phyloP scores from a whole-genome alignment of 2,113 vertebrate species.

The Motacilla tschutschensis region DNA sequence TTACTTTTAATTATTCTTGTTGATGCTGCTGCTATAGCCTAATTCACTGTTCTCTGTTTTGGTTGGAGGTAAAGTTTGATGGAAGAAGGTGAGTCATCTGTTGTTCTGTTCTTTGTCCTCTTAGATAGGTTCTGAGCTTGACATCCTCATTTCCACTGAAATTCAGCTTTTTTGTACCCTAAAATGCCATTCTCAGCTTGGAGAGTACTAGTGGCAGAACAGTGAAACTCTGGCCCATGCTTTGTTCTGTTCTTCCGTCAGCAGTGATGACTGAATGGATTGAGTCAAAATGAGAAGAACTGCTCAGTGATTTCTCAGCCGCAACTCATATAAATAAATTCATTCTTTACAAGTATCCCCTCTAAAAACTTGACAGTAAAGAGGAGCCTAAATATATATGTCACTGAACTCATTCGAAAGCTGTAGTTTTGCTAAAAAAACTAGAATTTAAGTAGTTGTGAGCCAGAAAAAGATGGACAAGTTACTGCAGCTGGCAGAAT shows the following conservation, averaged over 20 bases:
- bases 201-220: not conserved
- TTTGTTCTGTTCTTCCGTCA: not conserved
- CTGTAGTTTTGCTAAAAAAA: not conserved
- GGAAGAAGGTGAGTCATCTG: not conserved
- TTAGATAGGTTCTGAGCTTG: not conserved
- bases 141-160: not conserved
- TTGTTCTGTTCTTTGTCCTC: not conserved
- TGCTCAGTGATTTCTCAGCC: not conserved
- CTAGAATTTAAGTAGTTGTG: not conserved
- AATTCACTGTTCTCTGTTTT: not conserved
- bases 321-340: not conserved
- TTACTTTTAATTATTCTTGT: not conserved
- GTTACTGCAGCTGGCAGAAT: not conserved
- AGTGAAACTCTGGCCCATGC: not conserved
- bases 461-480: not conserved
- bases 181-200: not conserved
- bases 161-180: not conserved
- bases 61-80: not conserved
- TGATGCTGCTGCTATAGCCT: not conserved
- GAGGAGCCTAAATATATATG: not conserved
- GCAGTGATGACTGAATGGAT: not conserved
- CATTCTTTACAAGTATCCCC: not conserved
- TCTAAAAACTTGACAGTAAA: not conserved
- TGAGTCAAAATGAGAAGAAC: not conserved
- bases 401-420: not conserved